Conservation (phyloP, 2,113 vertebrate species). For the Catharus fuscescens region DNA sequence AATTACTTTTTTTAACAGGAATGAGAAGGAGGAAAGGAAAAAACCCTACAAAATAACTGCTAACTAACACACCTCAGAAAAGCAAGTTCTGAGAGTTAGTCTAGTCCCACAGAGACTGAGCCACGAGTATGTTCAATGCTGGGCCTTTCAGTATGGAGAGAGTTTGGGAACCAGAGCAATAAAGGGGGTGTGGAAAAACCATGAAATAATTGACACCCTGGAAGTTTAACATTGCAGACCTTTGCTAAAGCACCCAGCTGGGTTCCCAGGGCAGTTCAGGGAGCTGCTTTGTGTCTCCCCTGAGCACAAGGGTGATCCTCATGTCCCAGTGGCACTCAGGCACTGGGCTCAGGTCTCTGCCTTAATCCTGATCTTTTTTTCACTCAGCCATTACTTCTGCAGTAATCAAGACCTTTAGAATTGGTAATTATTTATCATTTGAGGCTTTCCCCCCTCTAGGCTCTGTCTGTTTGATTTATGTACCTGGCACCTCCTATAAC, state of each 20-base stretch:
- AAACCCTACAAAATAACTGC: not conserved
- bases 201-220: not conserved
- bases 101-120: not conserved
- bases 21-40: not conserved
- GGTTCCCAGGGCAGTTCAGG: not conserved
- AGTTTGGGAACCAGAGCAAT: not conserved
- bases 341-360: not conserved
- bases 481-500: conserved; percentile 42
- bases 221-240: not conserved
- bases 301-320: not conserved
- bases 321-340: not conserved
- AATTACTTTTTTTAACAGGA: not conserved
- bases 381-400: conserved; percentile 12
- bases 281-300: not conserved
- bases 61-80: not conserved
- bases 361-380: not conserved
- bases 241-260: not conserved
- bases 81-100: not conserved
- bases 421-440: conserved; percentile 62
- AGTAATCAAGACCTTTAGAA: conserved; percentile 41
- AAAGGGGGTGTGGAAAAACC: not conserved
- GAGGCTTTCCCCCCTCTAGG: conserved; percentile 27
- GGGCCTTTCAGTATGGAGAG: not conserved
- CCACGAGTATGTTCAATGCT: fast-evolving
- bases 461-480: conserved; percentile 57